Evolutionary conservation across 2,888 invertebrate species (phyloP).

Genomic region (Gerosis bhagava): DNA sequence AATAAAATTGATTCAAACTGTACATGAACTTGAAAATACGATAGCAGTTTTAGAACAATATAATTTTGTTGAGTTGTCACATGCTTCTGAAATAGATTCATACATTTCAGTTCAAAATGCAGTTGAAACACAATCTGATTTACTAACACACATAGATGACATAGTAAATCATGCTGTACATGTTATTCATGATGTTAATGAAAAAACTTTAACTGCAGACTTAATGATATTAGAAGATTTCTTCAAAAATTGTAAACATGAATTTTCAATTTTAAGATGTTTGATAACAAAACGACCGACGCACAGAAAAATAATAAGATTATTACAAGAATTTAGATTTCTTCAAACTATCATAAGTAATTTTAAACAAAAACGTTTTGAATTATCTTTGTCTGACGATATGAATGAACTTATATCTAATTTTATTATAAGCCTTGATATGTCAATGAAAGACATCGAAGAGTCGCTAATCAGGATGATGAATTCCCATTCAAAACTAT

Average conservation of each 20-base stretch:
- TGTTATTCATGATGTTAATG: conserved; percentile 49
- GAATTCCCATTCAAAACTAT: conserved; percentile 49
- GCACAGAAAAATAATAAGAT: conserved; percentile 61
- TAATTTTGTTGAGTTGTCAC: conserved; percentile 60
- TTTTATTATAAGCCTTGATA: conserved; percentile 51
- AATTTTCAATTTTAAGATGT: conserved; percentile 56
- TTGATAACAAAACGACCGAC: conserved; percentile 53
- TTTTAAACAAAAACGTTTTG: conserved; percentile 46
- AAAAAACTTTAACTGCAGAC: conserved; percentile 50
- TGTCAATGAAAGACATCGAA: conserved; percentile 50
- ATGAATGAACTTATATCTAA: conserved; percentile 44
- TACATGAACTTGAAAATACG: conserved; percentile 60
- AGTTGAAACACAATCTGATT: conserved; percentile 52
- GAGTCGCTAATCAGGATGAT: conserved; percentile 50
- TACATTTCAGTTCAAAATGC: conserved; percentile 49
- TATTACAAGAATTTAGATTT: conserved; percentile 59
- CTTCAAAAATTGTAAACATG: conserved; percentile 55
- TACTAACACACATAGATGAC: conserved; percentile 52
- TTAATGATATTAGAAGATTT: conserved; percentile 58
- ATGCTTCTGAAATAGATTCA: conserved; percentile 51
- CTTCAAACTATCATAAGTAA: conserved; percentile 48
- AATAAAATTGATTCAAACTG: conserved; percentile 56
- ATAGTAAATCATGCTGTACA: conserved; percentile 54
- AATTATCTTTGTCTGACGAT: conserved; percentile 47
- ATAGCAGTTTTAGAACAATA: conserved; percentile 64